These are phyloP conservation scores for Hirtodrosophila alboralis DNA, from an alignment of 2,888 invertebrate species.

Conservation along the genomic window DNA sequence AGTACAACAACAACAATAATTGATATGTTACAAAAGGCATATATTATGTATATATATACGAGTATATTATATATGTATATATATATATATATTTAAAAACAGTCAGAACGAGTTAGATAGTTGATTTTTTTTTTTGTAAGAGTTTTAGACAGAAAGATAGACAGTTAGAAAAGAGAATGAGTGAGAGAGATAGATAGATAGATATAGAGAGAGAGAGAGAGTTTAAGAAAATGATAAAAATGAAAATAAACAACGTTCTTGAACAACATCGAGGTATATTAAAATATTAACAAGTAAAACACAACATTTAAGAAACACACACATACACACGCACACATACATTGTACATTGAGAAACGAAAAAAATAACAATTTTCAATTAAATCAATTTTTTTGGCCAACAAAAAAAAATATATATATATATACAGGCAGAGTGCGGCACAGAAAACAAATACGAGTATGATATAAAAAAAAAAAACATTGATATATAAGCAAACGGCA, in stretches of 20 bases:
- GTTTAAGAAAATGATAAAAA: slow-evolving; percentile 31
- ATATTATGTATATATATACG: slow-evolving; percentile 75
- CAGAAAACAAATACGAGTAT: not conserved
- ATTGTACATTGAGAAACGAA: too few species aligned
- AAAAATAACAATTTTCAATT: not conserved
- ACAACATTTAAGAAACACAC: slow-evolving; percentile 33
- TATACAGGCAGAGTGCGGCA: slow-evolving; percentile 3
- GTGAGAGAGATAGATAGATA: slow-evolving; percentile 28
- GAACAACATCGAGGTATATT: slow-evolving; percentile 53
- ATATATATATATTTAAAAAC: slow-evolving; percentile 48
- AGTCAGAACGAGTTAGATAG: slow-evolving; percentile 61
- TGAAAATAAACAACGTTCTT: slow-evolving; percentile 36
- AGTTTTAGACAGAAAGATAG: slow-evolving; percentile 58
- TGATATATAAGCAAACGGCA: too few species aligned
- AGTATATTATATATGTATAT: slow-evolving; percentile 48
- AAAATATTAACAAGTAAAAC: slow-evolving; percentile 51
- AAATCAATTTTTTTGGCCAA: slow-evolving; percentile 8
- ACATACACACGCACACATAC: slow-evolving; percentile 6
- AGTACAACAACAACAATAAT: slow-evolving; percentile 74
- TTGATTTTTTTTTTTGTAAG: slow-evolving; percentile 40
- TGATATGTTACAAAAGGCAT: slow-evolving; percentile 71
- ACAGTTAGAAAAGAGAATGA: slow-evolving; percentile 46
- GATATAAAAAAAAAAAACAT: too few species aligned
- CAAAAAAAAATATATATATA: too few species aligned
- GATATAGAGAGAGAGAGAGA: slow-evolving; percentile 28